These are phyloP conservation scores for Monochamus alternatus DNA, from an alignment of 2,888 invertebrate genomes.

Conservation along the genomic window DNA sequence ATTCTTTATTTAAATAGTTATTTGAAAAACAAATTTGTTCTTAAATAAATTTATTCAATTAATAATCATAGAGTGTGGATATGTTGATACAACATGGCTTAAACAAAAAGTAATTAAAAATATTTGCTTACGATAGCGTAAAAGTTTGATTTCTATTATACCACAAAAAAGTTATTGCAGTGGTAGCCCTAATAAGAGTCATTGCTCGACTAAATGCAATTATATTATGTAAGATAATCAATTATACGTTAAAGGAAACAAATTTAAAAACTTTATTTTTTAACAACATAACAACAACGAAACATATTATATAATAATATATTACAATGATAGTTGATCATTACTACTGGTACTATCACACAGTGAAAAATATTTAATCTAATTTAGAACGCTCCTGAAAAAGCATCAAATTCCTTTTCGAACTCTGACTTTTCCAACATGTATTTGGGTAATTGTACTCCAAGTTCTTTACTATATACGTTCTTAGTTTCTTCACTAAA, in stretches of 20 bases:
- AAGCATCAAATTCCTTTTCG: constrained; percentile 79
- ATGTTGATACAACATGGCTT: constrained; percentile 6
- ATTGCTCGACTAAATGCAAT: constrained; percentile 20
- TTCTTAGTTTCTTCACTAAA: constrained; percentile 80
- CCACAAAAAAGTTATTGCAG: constrained; percentile 21
- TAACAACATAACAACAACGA: constrained; percentile 38
- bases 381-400: constrained; percentile 58
- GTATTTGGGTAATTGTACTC: constrained; percentile 78
- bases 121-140: constrained; percentile 29
- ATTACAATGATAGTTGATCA: constrained; percentile 34
- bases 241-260: constrained; percentile 11
- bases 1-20: too few species aligned
- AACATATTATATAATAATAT: constrained; percentile 30
- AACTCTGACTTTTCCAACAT: constrained; percentile 81
- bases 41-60: neutral
- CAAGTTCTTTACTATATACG: constrained; percentile 77
- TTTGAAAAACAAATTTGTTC: neutral
- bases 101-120: constrained; percentile 6
- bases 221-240: constrained; percentile 5
- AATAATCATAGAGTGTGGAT: neutral
- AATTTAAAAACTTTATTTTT: constrained; percentile 36
- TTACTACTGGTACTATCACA: constrained; percentile 43
- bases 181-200: constrained; percentile 20
- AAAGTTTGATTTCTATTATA: constrained; percentile 34
- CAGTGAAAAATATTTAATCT: constrained; percentile 37